Conservation (phyloP, 2,888 invertebrate genomes). For the Drosophila bunnanda region DNA sequence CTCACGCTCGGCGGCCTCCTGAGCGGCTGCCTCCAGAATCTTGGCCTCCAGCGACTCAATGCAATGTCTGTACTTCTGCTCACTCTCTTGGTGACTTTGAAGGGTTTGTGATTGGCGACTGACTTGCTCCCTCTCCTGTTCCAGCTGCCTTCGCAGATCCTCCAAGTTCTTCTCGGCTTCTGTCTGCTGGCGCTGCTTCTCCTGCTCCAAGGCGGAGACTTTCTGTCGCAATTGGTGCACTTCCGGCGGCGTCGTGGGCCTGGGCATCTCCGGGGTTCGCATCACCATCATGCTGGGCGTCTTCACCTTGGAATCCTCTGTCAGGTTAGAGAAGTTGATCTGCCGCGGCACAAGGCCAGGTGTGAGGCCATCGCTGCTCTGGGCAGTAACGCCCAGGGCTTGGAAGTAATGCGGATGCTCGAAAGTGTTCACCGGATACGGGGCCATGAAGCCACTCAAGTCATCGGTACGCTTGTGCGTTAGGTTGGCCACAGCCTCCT, state of each 20-base stretch:
- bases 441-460: conserved; percentile 73
- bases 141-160: conserved; percentile 72
- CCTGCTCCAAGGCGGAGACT: conserved; percentile 73
- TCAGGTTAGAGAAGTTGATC: conserved; percentile 85
- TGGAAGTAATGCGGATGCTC: conserved; percentile 84
- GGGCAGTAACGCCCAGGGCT: conserved; percentile 61
- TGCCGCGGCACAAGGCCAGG: conserved; percentile 82
- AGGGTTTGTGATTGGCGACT: conserved; percentile 77
- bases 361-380: conserved; percentile 69
- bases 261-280: conserved; percentile 79
- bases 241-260: conserved; percentile 52
- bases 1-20: conserved; percentile 74
- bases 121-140: conserved; percentile 79
- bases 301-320: conserved; percentile 84
- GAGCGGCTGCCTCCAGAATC: conserved; percentile 72
- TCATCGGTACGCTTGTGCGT: conserved; percentile 82
- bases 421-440: conserved; percentile 81
- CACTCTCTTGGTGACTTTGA: conserved; percentile 75
- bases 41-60: conserved; percentile 74
- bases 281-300: conserved; percentile 56
- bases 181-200: conserved; percentile 50
- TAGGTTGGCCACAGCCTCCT: conserved; percentile 81
- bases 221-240: conserved; percentile 81
- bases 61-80: conserved; percentile 69
- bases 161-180: conserved; percentile 59